Base-by-base conservation (phyloP, 2,888 invertebrate genomes). In the Chaitophorus viminalis region DNA sequence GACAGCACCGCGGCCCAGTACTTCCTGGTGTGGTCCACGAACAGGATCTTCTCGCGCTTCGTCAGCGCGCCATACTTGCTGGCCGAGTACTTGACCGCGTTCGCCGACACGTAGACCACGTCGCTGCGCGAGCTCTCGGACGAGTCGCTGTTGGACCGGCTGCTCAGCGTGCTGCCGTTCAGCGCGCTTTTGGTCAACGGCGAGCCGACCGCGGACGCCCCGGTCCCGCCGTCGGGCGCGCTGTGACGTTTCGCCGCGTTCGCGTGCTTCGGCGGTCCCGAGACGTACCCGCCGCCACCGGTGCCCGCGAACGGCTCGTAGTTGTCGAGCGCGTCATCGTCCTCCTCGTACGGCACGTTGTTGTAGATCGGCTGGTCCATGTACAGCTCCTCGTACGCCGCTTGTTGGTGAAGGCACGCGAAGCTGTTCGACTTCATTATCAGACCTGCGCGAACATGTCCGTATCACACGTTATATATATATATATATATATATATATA, bases 1-100 rank as follows among this genome's bases (percentile, higher is more conserved):
- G 90, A 90, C 25, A 90, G 82, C 29, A 91, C 89, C 6, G 90
- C 90, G 6, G 90, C 91, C 91, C 91, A 91, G 81, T 90, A 90
- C 72, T 90, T 90, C 39, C 89, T 90, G 29, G 89, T 89, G 65
- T 90, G 90, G 46, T 91, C 90, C 82, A 91, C 89, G 83, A 90
- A 90, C 54, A 91, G 89, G 81, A 90, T 90, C 83, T 90, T 90
- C 89, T 90, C 90, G 76, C 90, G 90, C n/a, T 90, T 89, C 72
- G 89, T 89, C 25, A 91, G 89, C 1, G 89, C 89, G 2, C 91
- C 91, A 89, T 90, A 90, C 88, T 91, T 91, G 70, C 89, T 78
- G 21, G 90, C 89, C 39, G 89, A 89, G 70, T 89, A 89, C 36
- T 88, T 89, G 21, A 89, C 85, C 25, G 89, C 85, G 33, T 89